Evolutionary conservation across 2,113 vertebrate genomes (phyloP).

Genomic region (Gavialis gangeticus): DNA sequence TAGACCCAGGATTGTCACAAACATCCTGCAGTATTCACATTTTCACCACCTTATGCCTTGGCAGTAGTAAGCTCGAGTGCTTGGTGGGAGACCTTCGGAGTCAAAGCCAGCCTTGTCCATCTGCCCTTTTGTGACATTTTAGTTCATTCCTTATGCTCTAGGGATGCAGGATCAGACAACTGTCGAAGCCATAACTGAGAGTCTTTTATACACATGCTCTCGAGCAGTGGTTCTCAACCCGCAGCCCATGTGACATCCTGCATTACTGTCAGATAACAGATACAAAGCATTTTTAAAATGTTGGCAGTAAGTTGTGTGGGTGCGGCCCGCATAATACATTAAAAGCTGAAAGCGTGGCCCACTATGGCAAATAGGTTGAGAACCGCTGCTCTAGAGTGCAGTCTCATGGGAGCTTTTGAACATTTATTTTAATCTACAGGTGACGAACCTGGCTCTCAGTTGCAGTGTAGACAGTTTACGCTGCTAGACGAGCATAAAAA

Average conservation of each 20-base stretch:
- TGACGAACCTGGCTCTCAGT: background rate
- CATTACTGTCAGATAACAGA: too few relatives aligned
- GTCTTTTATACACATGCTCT: too few relatives aligned
- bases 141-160: background rate
- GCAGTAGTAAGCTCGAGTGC: background rate
- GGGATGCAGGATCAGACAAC: background rate
- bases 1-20: background rate
- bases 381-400: background rate
- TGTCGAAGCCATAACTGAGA: background rate
- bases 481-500: accelerated
- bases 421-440: background rate
- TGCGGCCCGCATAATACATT: too few relatives aligned
- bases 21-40: background rate
- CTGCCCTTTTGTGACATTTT: background rate
- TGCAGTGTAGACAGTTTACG: background rate
- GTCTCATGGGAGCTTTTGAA: background rate
- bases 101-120: background rate
- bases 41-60: background rate
- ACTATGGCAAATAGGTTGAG: too few relatives aligned
- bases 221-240: too few relatives aligned
- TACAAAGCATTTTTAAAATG: too few relatives aligned
- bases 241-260: too few relatives aligned
- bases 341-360: too few relatives aligned
- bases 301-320: too few relatives aligned
- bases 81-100: background rate